These are phyloP conservation scores for Phlogophora meticulosa DNA, from an alignment of 2,888 invertebrate genomes.

Conservation along the genomic window DNA sequence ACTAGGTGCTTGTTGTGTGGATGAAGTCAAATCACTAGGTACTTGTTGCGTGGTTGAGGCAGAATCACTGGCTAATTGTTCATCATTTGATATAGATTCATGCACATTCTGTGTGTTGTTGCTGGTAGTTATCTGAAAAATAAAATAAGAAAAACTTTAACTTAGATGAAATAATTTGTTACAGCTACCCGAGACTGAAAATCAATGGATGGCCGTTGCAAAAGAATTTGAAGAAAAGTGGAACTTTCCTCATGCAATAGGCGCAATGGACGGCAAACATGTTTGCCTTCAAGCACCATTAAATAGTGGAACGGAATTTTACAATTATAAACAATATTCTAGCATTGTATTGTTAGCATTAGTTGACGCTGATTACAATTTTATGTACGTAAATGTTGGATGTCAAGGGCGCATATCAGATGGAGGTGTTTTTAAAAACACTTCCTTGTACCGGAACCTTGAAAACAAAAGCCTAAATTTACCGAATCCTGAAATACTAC, in stretches of 20 bases:
- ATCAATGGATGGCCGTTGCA: constrained; percentile 13
- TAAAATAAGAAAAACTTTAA: constrained; percentile 31
- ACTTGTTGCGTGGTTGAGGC: constrained; percentile 47
- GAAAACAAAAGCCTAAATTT: constrained; percentile 41
- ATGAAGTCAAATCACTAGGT: constrained; percentile 45
- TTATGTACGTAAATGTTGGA: constrained; percentile 59
- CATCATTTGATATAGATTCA: constrained; percentile 29
- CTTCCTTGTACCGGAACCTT: constrained; percentile 18
- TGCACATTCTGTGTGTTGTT: constrained; percentile 26
- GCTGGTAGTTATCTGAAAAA: constrained; percentile 38
- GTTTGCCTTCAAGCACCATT: constrained; percentile 14
- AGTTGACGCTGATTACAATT: constrained; percentile 61
- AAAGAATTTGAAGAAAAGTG: constrained; percentile 17
- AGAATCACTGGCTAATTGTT: constrained; percentile 34
- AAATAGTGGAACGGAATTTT: constrained; percentile 16
- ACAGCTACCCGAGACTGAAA: constrained; percentile 29
- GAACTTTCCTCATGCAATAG: constrained; percentile 16
- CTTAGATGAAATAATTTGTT: constrained; percentile 32
- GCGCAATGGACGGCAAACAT: constrained; percentile 15
- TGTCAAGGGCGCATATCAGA: constrained; percentile 20
- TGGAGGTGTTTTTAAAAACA: constrained; percentile 34
- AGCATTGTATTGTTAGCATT: constrained; percentile 70
- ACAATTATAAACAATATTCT: constrained; percentile 68
- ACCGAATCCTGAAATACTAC: constrained; percentile 38
- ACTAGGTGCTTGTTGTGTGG: constrained; percentile 53